phyloP scores from a whole-genome alignment of 2,113 vertebrate species.

The Mionectes macconnelli region DNA sequence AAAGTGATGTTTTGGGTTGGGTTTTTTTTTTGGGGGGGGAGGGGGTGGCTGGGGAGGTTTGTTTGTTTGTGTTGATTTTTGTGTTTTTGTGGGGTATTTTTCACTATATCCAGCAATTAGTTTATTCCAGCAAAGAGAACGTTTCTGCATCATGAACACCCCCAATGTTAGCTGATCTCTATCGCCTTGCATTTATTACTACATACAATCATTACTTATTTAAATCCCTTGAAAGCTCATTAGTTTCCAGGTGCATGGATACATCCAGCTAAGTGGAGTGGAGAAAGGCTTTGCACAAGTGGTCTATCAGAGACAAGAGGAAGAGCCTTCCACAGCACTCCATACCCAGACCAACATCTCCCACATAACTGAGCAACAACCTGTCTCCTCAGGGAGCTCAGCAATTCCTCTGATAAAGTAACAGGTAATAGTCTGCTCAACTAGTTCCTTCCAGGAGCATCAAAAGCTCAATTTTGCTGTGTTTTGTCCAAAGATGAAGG shows the following conservation, averaged over 20 bases:
- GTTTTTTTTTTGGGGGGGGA: no score
- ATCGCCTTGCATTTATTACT: background rate
- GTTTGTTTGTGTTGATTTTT: background rate
- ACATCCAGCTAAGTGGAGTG: background rate
- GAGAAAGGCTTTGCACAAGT: background rate
- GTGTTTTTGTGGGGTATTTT: background rate
- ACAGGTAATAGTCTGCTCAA: background rate
- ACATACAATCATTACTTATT: background rate
- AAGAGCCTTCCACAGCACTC: background rate
- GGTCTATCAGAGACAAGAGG: background rate
- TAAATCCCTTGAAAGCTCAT: background rate
- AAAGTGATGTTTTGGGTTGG: background rate
- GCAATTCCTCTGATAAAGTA: background rate
- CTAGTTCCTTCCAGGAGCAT: background rate
- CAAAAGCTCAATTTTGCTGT: background rate
- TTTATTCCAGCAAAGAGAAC: background rate
- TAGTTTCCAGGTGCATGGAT: background rate
- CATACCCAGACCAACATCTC: background rate
- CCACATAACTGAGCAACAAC: background rate
- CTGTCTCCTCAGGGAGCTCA: background rate
- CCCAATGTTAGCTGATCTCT: background rate
- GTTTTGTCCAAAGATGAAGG: background rate
- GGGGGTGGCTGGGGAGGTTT: no score
- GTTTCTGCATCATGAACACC: background rate
- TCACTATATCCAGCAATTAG: background rate